Percentiles rank a stretch among this genome's conserved stretches.
phyloP scores from a whole-genome alignment of 2,797 vertebrate genomes.

The Odontamblyopus lacepedii region DNA sequence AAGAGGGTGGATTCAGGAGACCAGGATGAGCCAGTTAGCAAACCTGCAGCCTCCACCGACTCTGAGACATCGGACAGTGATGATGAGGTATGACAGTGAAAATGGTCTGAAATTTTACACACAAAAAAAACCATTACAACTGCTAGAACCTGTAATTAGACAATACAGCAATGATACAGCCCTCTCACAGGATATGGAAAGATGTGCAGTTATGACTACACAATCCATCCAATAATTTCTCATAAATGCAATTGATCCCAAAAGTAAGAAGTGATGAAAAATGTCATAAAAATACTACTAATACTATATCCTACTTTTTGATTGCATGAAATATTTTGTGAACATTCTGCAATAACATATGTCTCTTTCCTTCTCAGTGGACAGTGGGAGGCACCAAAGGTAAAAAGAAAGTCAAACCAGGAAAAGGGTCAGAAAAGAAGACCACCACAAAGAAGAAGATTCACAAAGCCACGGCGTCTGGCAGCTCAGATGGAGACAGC shows the following conservation, averaged over 20 bases:
- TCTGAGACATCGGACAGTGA: conserved; percentile 97
- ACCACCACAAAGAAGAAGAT: conserved; percentile 87
- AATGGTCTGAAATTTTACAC: background rate
- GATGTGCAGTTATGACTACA: background rate
- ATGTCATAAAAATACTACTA: too few relatives aligned
- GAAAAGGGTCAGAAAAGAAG: conserved; percentile 92
- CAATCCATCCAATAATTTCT: too few relatives aligned
- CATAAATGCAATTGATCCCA: too few relatives aligned
- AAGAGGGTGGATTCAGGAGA: conserved; percentile 96
- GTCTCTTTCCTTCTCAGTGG: conserved; percentile 79
- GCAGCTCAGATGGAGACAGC: conserved; percentile 94
- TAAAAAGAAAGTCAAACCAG: conserved; percentile 92
- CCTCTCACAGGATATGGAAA: background rate
- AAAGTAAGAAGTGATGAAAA: too few relatives aligned
- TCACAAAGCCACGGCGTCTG: conserved; percentile 91
- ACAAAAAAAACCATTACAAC: too few relatives aligned
- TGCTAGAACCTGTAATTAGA: background rate
- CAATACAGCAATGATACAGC: background rate
- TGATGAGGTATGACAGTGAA: conserved; percentile 83
- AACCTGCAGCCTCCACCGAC: conserved; percentile 94
- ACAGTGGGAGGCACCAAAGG: conserved; percentile 96
- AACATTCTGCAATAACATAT: background rate
- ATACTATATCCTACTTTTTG: background rate
- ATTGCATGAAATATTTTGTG: background rate
- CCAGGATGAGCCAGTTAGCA: conserved; percentile 90